Evolutionary conservation across 2,888 invertebrate genomes (phyloP), one percentile per base, ranked within the genome.

Genomic region (Dasypogon diadema): DNA sequence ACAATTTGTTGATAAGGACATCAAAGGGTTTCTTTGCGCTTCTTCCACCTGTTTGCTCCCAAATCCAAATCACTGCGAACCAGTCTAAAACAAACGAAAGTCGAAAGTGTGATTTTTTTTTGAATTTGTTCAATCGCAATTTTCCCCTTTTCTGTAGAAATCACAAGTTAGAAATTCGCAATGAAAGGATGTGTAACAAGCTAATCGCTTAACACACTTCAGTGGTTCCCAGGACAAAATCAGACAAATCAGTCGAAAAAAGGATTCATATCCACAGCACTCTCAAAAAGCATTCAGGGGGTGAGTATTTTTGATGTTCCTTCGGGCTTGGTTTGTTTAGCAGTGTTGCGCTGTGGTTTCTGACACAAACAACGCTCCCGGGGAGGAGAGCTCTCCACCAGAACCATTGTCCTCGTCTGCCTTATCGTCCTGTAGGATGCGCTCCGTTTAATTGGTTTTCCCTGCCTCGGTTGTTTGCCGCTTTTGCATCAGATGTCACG

Each of bases 161-260:
- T 51, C 26, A 24, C n/a, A 37, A 42, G 56, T 2, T n/a, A 2
- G 2, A 14, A 37, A 42, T 22, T 22, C 46, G 18, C 22, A 18
- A 56, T n/a, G 26, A 73, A 42, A 46, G 74, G 58, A 74, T 18
- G 24, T 56, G 26, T 65, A 75, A 51, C 48, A 37, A 77, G 56
- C 74, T 77, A 77, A 77, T 77, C 77, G 75, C 26, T 46, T 14
- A 74, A 60, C 70, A 77, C 75, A 74, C 77, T 77, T 54, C 74
- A 75, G 12, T 77, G 58, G 58, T 34, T 65, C 34, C 26, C 37
- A 46, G 30, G 18, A 46, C 65, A 75, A 60, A 77, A 74, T 75
- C 77, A 70, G 42, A 68, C 30, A 58, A 73, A 73, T 56, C 56
- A 58, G 16, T 18, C 54, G 56, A 34, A 63, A 65, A 77, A 75